Conservation (phyloP, 2,113 vertebrate genomes). For the Cephalopholis sonnerati region DNA sequence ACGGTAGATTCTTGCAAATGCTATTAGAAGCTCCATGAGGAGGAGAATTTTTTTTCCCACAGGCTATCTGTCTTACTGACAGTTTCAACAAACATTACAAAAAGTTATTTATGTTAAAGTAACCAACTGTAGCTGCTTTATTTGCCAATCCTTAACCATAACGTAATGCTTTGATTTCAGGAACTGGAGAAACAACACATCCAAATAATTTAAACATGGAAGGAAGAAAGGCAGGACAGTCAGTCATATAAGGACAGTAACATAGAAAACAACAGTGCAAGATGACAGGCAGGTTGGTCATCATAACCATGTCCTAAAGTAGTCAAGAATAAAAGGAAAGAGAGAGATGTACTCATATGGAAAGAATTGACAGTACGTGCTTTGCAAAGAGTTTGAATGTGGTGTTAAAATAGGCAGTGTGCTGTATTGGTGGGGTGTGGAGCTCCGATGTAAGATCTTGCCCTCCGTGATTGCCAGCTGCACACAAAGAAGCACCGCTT, state of each 20-base stretch:
- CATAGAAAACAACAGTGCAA: slow-evolving; percentile 3
- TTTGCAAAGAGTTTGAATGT: not conserved
- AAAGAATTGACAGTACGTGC: not conserved
- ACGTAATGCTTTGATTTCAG: not conserved
- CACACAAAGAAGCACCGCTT: slow-evolving; percentile 41
- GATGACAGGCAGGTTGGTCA: not conserved
- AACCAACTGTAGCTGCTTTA: not conserved
- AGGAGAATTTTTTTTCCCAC: no score
- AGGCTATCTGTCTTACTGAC: no score
- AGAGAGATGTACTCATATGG: not conserved
- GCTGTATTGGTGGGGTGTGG: not conserved
- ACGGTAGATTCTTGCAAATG: no score
- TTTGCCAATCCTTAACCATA: not conserved
- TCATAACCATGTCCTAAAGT: not conserved
- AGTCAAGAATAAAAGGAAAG: not conserved
- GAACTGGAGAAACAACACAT: not conserved
- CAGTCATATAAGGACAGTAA: not conserved
- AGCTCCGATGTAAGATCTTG: slow-evolving; percentile 21
- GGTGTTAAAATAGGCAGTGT: slow-evolving; percentile 47
- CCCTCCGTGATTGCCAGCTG: slow-evolving; percentile 60
- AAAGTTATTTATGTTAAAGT: no score
- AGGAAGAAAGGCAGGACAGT: not conserved
- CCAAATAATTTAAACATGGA: not conserved
- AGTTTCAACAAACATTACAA: no score
- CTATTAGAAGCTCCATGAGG: no score